Conservation (phyloP, 2,888 invertebrate species). For the Therioaphis trifolii region DNA sequence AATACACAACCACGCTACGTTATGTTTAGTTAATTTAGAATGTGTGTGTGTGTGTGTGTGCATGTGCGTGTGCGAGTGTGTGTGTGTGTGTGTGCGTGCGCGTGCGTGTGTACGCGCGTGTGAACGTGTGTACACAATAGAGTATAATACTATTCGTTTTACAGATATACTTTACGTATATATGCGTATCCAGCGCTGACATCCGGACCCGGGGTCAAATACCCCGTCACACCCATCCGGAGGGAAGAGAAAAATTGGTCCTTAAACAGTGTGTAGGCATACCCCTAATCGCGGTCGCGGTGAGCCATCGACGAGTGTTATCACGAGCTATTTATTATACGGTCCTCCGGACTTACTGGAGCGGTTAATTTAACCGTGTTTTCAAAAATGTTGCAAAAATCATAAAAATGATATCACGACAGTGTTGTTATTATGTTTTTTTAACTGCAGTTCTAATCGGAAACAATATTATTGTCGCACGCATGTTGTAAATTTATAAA, state of each 20-base stretch:
- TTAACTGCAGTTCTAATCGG: no score
- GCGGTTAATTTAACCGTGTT: no score
- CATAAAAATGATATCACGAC: no score
- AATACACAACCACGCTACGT: constrained; percentile 25
- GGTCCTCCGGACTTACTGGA: no score
- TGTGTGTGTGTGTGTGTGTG: not conserved
- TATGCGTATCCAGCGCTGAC: constrained; percentile 14
- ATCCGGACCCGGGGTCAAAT: constrained; percentile 56
- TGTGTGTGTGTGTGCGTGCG: no score
- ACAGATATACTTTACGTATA: constrained; percentile 29
- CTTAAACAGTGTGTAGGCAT: not conserved
- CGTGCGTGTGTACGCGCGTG: not conserved
- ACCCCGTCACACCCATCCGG: constrained; percentile 54
- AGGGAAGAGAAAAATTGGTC: not conserved
- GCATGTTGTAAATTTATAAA: no score
- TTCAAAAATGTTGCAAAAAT: no score
- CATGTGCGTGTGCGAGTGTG: not conserved
- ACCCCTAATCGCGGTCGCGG: no score
- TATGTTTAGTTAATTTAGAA: constrained; percentile 47
- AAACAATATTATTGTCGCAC: no score
- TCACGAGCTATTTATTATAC: no score
- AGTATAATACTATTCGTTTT: constrained; percentile 31
- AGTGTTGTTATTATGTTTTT: no score
- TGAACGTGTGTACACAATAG: not conserved
- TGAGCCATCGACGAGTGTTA: no score